Evolutionary conservation across 2,797 vertebrate species (phyloP).

Genomic region (Cebuella pygmaea): DNA sequence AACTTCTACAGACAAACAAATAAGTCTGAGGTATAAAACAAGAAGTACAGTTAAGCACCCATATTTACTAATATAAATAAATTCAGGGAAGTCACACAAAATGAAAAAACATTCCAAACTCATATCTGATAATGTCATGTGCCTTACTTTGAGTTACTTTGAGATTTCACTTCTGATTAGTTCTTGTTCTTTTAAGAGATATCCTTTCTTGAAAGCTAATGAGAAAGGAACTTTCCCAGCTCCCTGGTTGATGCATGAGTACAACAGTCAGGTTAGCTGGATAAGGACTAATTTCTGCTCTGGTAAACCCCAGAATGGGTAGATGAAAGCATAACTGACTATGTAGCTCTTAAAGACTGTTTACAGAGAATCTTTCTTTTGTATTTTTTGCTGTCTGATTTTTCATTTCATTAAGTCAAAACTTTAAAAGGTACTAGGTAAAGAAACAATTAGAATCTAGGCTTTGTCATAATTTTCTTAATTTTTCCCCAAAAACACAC

Average conservation of each 20-base stretch:
- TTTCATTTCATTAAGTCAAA: slow-evolving; percentile 19
- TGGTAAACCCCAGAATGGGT: not conserved
- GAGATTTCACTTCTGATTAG: not conserved
- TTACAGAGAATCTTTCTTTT: not conserved
- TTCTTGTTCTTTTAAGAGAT: not conserved
- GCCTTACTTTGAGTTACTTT: not conserved
- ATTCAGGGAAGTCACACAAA: not conserved
- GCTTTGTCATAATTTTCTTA: not conserved
- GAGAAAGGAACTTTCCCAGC: not conserved
- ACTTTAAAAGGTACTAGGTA: not conserved
- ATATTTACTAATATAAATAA: slow-evolving; percentile 1
- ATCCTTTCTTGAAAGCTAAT: not conserved
- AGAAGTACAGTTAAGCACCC: not conserved
- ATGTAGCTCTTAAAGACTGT: not conserved
- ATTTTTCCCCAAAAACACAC: not conserved
- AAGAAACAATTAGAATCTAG: not conserved
- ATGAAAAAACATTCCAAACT: not conserved
- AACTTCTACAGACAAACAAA: not conserved
- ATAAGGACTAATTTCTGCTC: not conserved
- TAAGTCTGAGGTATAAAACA: not conserved
- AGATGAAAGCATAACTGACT: not conserved
- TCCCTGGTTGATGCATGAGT: not conserved
- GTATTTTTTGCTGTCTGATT: not conserved
- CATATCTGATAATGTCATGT: not conserved
- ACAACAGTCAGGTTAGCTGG: not conserved